phyloP scores from a whole-genome alignment of 2,113 vertebrate species.

The Ictalurus furcatus region DNA sequence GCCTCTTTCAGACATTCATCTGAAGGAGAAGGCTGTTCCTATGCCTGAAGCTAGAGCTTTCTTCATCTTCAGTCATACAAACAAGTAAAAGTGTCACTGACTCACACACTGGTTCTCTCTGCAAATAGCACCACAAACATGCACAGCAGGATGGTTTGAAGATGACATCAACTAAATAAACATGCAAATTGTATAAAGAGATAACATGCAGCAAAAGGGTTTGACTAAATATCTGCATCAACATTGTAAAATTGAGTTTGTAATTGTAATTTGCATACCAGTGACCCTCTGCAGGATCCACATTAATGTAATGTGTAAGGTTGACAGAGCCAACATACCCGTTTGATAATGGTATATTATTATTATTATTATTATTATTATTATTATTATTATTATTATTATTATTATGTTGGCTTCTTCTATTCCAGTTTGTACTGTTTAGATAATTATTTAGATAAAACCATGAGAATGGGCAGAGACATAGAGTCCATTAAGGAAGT shows the following conservation, averaged over 20 bases:
- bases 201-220: background rate
- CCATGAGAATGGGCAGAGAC: too few species aligned
- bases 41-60: constrained; percentile 97
- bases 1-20: constrained; percentile 92
- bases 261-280: too few species aligned
- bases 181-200: background rate
- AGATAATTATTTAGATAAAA: too few species aligned
- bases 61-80: constrained; percentile 93
- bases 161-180: background rate
- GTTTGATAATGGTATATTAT: too few species aligned
- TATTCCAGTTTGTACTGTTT: too few species aligned
- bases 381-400: too few species aligned
- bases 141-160: background rate
- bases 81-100: constrained; percentile 79
- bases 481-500: too few species aligned
- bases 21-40: constrained; percentile 95
- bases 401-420: too few species aligned
- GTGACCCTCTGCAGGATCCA: too few species aligned
- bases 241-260: background rate
- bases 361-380: too few species aligned
- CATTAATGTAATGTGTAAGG: too few species aligned
- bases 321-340: too few species aligned
- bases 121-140: background rate
- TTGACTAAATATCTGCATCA: background rate
- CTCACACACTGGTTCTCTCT: constrained; percentile 37